Evolutionary conservation across 2,797 vertebrate species (phyloP), one percentile per base, ranked within the genome.

Genomic region (Hydrocynus forskahlii): DNA sequence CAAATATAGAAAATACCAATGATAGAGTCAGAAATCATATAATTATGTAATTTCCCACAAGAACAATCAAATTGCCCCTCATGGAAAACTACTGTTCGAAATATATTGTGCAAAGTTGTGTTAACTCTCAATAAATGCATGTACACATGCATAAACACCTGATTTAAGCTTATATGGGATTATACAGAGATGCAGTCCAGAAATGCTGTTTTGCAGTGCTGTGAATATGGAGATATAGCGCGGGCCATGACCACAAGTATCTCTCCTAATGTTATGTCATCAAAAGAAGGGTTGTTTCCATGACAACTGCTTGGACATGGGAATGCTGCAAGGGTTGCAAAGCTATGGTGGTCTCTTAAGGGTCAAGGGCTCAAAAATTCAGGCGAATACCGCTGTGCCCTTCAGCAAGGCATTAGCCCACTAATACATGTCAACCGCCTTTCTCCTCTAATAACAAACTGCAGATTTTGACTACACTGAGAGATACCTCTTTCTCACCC

Each of bases 281-380:
- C 48, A 59, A 75, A 76, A 68, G 64, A 69, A 48, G 35, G 45
- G 52, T 63, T 55, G 78, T 85, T 78, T 83, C 76, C 75, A 83
- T 83, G 76, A 81, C 78, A 81, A 79, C 84, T 77, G 74, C 40
- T 50, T 40, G 60, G 60, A 74, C 43, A 52, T 77, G 17, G 54
- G 54, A 76, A 64, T 23, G 25, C 76, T 62, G 63, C n/a, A 50
- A 55, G 73, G 59, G 54, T 78, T 23, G 50, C 23, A 29, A 62
- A 57, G 25, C 16, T 50, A 54, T 54, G 19, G 38, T 78, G n/a
- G 25, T 62, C 69, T 73, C 67, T 78, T 81, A 14, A 75, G 52
- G 52, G 21, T 75, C 55, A 23, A 1, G 1, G 59, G 21, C 45
- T 64, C 8, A n/a, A 3, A 76, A 64, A 40, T 64, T 6, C 7